Conservation (phyloP, 2,113 vertebrate genomes). For the Galeopterus variegatus region DNA sequence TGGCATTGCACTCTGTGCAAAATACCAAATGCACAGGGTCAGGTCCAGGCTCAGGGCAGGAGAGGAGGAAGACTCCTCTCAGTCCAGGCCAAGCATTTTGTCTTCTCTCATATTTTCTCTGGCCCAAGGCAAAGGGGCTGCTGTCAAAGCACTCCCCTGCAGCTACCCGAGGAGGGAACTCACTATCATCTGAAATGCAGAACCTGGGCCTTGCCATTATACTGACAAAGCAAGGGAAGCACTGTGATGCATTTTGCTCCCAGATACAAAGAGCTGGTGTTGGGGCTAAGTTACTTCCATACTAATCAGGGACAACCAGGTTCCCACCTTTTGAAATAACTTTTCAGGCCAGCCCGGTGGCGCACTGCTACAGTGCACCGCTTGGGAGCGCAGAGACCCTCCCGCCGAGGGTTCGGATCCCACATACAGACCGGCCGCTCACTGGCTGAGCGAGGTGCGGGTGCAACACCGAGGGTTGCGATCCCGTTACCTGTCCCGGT, state of each 20-base stretch:
- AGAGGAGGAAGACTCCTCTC: not conserved
- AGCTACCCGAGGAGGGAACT: not conserved
- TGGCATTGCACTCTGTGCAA: not conserved
- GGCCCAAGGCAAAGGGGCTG: not conserved
- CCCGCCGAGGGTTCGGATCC: no score
- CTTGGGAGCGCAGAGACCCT: no score
- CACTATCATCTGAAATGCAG: not conserved
- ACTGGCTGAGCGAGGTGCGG: no score
- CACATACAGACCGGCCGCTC: no score
- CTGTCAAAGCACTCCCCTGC: not conserved
- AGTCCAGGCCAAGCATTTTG: not conserved
- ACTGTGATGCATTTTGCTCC: not conserved
- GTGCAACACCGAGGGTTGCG: no score
- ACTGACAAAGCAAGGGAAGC: not conserved
- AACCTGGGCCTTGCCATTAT: not conserved
- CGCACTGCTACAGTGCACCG: no score
- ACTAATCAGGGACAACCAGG: not conserved
- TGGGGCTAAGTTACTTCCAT: not conserved
- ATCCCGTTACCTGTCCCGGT: no score
- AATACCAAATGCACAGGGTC: not conserved
- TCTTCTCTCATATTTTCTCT: slow-evolving; percentile 4
- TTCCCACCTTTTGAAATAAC: not conserved
- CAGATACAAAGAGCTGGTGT: not conserved
- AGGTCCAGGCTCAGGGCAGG: not conserved
- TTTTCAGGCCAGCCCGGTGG: no score